Conservation (phyloP, 2,797 vertebrate genomes). For the Premnoplex brunnescens region DNA sequence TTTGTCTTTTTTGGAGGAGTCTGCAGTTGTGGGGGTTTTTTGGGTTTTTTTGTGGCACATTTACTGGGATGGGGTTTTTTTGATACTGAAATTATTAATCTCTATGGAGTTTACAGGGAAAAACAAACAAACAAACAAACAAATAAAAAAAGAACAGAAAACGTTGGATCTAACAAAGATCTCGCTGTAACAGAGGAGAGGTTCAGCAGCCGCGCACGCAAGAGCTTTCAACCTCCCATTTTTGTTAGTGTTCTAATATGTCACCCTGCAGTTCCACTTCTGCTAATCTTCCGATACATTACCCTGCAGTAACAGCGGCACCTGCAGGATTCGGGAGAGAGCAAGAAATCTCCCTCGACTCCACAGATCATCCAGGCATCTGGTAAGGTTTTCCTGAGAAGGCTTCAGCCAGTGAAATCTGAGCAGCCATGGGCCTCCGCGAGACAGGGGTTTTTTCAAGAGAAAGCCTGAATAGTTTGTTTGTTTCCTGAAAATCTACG, state of each 20-base stretch:
- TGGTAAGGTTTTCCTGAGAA: neutral
- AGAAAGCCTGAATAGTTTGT: neutral
- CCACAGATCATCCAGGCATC: neutral
- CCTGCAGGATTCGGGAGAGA: neutral
- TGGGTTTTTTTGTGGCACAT: neutral
- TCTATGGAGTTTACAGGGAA: neutral
- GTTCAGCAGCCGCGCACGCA: neutral
- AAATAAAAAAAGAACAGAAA: too few species aligned
- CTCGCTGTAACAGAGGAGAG: neutral
- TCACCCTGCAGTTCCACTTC: neutral
- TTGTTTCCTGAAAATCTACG: neutral
- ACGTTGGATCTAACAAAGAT: neutral
- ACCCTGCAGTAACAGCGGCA: constrained; percentile 16
- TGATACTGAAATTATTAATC: neutral
- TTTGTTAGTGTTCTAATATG: neutral
- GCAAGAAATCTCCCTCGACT: neutral
- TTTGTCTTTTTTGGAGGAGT: neutral
- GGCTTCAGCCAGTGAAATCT: neutral
- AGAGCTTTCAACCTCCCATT: neutral
- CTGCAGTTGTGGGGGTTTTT: neutral
- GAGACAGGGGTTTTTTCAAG: neutral
- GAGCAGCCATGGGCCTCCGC: neutral
- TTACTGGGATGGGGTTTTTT: neutral
- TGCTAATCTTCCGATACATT: neutral
- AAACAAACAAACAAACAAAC: neutral